Conservation (phyloP, 2,888 invertebrate species). For the Adelognathus sp. region DNA sequence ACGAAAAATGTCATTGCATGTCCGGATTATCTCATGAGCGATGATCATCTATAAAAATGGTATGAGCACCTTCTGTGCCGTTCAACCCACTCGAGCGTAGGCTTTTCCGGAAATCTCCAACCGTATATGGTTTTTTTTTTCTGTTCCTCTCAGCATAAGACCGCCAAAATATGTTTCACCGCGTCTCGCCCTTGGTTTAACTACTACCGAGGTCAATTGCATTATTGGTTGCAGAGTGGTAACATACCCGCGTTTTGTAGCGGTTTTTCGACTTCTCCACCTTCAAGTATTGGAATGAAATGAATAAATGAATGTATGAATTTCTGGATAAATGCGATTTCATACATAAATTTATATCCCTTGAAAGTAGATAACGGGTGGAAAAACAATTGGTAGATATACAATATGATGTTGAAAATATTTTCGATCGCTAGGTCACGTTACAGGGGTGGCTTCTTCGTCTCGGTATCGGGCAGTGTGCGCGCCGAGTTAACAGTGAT, state of each 20-base stretch:
- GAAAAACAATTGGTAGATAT: constrained; percentile 59
- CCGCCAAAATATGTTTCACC: too few species aligned
- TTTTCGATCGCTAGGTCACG: constrained; percentile 77
- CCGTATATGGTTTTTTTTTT: too few species aligned
- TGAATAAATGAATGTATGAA: too few species aligned
- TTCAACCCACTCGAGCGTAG: constrained; percentile 70
- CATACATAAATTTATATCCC: too few species aligned
- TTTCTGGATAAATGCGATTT: too few species aligned
- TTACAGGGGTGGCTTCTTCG: constrained; percentile 61
- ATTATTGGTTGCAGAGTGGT: too few species aligned
- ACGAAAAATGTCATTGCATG: constrained; percentile 57
- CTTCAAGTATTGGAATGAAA: too few species aligned
- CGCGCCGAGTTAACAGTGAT: constrained; percentile 51
- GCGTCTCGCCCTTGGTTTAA: constrained; percentile 18
- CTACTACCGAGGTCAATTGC: too few species aligned
- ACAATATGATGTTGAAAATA: constrained; percentile 76
- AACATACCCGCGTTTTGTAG: too few species aligned
- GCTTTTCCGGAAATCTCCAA: constrained; percentile 63
- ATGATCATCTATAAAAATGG: constrained; percentile 64
- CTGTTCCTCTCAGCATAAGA: too few species aligned
- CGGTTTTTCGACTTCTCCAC: too few species aligned
- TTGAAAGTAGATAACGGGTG: constrained; percentile 60
- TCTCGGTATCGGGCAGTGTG: constrained; percentile 31
- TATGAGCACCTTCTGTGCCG: constrained; percentile 73
- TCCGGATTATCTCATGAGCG: constrained; percentile 62